Base-by-base conservation (phyloP, 2,797 vertebrate species). In the Discoglossus pictus region DNA sequence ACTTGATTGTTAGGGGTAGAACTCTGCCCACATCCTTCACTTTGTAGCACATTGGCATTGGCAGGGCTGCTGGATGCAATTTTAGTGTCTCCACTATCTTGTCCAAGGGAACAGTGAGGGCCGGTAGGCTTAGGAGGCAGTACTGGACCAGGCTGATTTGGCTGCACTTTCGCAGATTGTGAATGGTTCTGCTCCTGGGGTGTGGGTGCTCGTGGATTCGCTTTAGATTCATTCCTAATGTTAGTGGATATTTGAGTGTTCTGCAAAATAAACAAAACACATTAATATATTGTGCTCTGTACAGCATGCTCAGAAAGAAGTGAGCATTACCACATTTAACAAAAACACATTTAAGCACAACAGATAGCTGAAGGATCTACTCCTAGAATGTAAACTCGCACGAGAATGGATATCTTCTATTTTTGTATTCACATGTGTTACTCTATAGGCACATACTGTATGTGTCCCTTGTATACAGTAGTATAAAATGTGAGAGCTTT, bases 151-250 rank as follows among this genome's bases (percentile, higher is more conserved):
- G 93, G 90, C 63, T 92, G 86, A 73, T 86, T 88, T 1, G 93
- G 90, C 84, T 95, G 92, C 82, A 92, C 89, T 86, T 97, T 98
- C 76, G 93, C 80, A 18, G 91, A 93, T 80, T 94, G 89, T 76
- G 94, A 90, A 82, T 96, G 92, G 81, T 92, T 97, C 87, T 95
- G 95, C 78, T 98, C 96, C 83, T 93, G 94, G 74, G 35, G 68
- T 44, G 82, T 46, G 0, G 87, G 70, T 1, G 88, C 77, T 18
- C 84, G 89, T 0, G 87, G 85, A 60, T 86, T 80, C 61, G 90
- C 72, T 79, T 98, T 98, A 16, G 92, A 78, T 77, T 97, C 96
- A 77, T 89, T 93, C 80, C 94, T 90, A 75, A 96, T 90, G 35
- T 50, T 70, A 75, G 92, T 73, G 63, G 84, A 81, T 72, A 94